Percentiles rank a stretch among this genome's conserved stretches.
Conservation (phyloP, 2,888 invertebrate species). For the Lucinisca nassula region DNA sequence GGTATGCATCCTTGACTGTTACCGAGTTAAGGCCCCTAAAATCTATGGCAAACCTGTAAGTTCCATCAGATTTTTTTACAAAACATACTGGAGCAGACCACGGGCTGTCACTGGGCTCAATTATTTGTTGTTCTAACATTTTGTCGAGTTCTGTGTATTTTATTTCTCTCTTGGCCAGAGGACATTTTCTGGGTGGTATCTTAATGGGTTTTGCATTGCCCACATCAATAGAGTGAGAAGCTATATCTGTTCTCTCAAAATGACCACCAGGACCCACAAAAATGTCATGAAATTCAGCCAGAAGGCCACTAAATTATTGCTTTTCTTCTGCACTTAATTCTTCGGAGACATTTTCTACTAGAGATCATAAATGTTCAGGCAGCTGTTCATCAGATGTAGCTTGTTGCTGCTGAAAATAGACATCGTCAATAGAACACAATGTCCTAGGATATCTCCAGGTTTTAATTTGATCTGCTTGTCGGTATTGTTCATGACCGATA, state of each 20-base stretch:
- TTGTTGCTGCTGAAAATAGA: not conserved
- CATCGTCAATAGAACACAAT: not conserved
- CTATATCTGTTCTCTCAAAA: conserved; percentile 17
- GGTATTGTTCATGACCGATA: conserved; percentile 32
- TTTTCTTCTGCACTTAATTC: conserved; percentile 4
- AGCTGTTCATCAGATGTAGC: not conserved
- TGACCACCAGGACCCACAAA: conserved; percentile 37
- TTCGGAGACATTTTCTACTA: not conserved
- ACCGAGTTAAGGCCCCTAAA: conserved; percentile 17
- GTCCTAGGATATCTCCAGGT: not conserved
- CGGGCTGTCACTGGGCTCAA: conserved; percentile 37
- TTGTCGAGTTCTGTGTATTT: conserved; percentile 38
- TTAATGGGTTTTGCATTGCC: conserved; percentile 37
- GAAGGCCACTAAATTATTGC: not conserved
- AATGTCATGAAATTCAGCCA: conserved; percentile 27
- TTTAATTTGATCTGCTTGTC: conserved; percentile 6
- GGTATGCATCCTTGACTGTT: conserved; percentile 11
- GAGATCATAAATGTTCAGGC: conserved; percentile 16
- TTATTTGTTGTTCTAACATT: conserved; percentile 40
- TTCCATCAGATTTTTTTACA: conserved; percentile 20
- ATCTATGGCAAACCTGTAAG: conserved; percentile 17
- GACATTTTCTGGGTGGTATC: conserved; percentile 28
- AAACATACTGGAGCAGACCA: conserved; percentile 33
- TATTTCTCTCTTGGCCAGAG: conserved; percentile 21
- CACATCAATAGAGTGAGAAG: conserved; percentile 26